A percentile compares a stretch with the other conserved stretches of the same genome.
phyloP scores from a whole-genome alignment of 2,888 invertebrate species.

The Athripsodes cinereus region DNA sequence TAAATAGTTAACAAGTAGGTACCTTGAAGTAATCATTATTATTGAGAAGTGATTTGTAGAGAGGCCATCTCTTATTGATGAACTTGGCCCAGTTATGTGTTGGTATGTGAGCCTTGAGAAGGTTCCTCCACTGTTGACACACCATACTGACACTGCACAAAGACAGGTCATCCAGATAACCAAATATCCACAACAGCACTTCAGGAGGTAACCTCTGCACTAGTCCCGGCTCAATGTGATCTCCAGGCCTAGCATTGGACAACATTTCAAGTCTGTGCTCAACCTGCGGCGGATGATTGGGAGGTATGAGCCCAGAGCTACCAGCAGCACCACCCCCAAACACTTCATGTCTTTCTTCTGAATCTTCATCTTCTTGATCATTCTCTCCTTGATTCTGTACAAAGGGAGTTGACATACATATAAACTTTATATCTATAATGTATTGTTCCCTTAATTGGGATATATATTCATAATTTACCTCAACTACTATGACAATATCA shows the following conservation, averaged over 20 bases:
- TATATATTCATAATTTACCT: no score
- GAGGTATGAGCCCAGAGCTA: conserved; percentile 32
- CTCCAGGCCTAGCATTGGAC: conserved; percentile 52
- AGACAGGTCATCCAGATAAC: conserved; percentile 86
- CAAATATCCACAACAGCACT: conserved; percentile 74
- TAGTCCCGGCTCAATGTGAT: conserved; percentile 55
- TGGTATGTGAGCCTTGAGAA: conserved; percentile 72
- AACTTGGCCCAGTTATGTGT: conserved; percentile 76
- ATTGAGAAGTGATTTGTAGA: conserved; percentile 68
- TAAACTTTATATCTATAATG: no score
- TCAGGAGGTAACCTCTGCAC: conserved; percentile 69
- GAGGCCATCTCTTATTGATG: conserved; percentile 76
- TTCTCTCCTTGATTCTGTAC: conserved; percentile 23
- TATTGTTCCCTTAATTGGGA: no score
- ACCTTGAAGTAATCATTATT: conserved; percentile 77
- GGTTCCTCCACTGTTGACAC: conserved; percentile 76
- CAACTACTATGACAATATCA: no score
- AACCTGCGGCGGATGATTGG: conserved; percentile 50
- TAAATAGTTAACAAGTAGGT: no score
- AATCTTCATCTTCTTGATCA: conserved; percentile 23
- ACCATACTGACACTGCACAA: conserved; percentile 85
- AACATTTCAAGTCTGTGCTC: conserved; percentile 57
- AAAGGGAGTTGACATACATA: no score
- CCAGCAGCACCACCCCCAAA: conserved; percentile 1
- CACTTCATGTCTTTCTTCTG: conserved; percentile 9